Evolutionary conservation across 2,888 invertebrate species (phyloP), one percentile per base, ranked within the genome.

Genomic region (Polyommatus icarus): DNA sequence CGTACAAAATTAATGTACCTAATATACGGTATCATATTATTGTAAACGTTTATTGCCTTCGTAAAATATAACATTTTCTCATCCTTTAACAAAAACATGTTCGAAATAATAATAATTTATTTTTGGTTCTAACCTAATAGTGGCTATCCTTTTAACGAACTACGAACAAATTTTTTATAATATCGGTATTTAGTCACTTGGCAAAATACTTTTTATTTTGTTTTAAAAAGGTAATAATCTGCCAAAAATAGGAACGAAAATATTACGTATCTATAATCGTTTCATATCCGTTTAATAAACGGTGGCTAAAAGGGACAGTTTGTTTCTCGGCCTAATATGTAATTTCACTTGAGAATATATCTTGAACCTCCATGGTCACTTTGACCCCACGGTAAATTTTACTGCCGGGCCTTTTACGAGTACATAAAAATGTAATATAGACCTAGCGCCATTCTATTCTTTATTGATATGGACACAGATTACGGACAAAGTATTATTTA

Each of bases 341-440:
- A 2, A 24, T 61, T 61, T 61, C 24, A 24, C 0, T 24, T 10
- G 4, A 67, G 18, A 67, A 67, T 29, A 15, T 67, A 12, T 29
- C 67, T 32, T 18, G 29, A 61, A 61, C 12, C 12, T 12, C 15
- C 24, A 12, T 61, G 61, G 29, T 67, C 67, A 24, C 67, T 29
- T 12, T 67, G 67, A 29, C 24, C 29, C 67, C 12, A 29, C 67
- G 12, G 67, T 24, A 67, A 67, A 29, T 29, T 29, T 67, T 67
- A 67, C 29, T 12, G 32, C 6, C 67, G 67, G 67, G 18, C 29
- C 12, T 67, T 67, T 36, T 67, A 67, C 29, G 67, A 67, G 67
- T 29, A 67, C 18, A 67, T 32, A 29, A 67, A 67, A 67, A 20
- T 67, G 61, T 67, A 67, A 67, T 36, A n/a, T 71, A 71, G 71